A percentile compares a stretch with the other conserved stretches of the same genome.
phyloP scores from a whole-genome alignment of 64 coral and sea anemone genomes.

The Acropora yongei region DNA sequence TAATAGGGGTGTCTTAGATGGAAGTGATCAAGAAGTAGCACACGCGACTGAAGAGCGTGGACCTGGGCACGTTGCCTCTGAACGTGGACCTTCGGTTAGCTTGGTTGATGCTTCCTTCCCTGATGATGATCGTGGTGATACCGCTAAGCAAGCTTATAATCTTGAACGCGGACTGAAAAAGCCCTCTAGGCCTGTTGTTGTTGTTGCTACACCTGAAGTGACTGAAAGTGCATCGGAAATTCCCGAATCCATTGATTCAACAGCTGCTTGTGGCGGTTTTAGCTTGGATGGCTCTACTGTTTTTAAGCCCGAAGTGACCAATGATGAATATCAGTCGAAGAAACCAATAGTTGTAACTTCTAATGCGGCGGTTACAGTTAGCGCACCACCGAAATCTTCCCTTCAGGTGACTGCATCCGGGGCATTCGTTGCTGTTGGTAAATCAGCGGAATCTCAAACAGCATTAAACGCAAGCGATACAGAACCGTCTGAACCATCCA shows the following conservation, averaged over 20 bases:
- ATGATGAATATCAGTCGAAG: background rate
- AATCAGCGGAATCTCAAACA: background rate
- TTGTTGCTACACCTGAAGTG: too few relatives aligned
- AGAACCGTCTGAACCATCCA: background rate
- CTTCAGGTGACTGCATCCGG: background rate
- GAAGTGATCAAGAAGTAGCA: background rate
- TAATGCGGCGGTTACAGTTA: background rate
- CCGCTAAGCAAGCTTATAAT: too few relatives aligned
- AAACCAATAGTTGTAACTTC: background rate
- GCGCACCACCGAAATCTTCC: background rate
- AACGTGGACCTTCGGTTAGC: too few relatives aligned
- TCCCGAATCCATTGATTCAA: background rate
- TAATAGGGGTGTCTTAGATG: background rate
- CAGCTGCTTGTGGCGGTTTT: background rate
- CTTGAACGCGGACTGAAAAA: too few relatives aligned
- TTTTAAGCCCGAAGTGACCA: background rate
- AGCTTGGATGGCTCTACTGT: background rate
- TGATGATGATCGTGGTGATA: too few relatives aligned
- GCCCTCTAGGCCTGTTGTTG: too few relatives aligned
- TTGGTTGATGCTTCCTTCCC: too few relatives aligned
- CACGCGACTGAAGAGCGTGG: background rate
- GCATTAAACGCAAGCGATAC: background rate
- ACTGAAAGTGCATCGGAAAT: too few relatives aligned
- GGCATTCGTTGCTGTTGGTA: conserved; percentile 14
- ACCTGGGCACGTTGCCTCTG: too few relatives aligned